phyloP scores from a whole-genome alignment of 2,888 invertebrate species.

The Lithophane socia region DNA sequence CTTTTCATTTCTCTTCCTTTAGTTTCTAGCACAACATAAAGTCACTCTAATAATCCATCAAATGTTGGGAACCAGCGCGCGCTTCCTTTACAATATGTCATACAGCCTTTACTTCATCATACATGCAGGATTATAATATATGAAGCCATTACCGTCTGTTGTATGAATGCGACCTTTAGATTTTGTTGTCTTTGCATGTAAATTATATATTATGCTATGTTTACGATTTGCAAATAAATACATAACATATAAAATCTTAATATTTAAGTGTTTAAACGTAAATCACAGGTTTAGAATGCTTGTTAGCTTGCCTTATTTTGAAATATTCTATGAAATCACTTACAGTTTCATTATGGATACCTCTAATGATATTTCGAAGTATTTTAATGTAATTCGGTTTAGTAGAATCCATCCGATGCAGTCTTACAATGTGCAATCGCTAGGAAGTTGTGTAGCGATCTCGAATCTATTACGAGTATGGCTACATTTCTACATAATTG shows the following conservation, averaged over 20 bases:
- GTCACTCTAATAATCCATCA: neutral
- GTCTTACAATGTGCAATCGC: constrained; percentile 30
- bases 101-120: constrained; percentile 53
- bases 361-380: constrained; percentile 34
- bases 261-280: constrained; percentile 31
- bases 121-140: constrained; percentile 53
- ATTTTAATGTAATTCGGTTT: constrained; percentile 31
- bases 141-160: constrained; percentile 53
- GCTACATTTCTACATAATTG: constrained; percentile 56
- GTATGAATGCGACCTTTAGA: constrained; percentile 42
- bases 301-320: constrained; percentile 6
- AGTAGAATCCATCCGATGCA: constrained; percentile 11
- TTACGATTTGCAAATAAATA: constrained; percentile 59
- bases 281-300: constrained; percentile 31
- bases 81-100: constrained; percentile 48
- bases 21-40: neutral
- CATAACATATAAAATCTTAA: constrained; percentile 48
- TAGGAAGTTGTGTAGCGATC: constrained; percentile 15
- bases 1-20: neutral
- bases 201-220: constrained; percentile 41
- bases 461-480: constrained; percentile 47
- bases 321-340: constrained; percentile 12
- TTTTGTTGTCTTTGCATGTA: constrained; percentile 47
- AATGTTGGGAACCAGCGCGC: constrained; percentile 46
- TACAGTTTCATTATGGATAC: constrained; percentile 14